These are phyloP conservation scores for Platalea minor DNA, from an alignment of 2,797 vertebrate species.

Conservation along the genomic window DNA sequence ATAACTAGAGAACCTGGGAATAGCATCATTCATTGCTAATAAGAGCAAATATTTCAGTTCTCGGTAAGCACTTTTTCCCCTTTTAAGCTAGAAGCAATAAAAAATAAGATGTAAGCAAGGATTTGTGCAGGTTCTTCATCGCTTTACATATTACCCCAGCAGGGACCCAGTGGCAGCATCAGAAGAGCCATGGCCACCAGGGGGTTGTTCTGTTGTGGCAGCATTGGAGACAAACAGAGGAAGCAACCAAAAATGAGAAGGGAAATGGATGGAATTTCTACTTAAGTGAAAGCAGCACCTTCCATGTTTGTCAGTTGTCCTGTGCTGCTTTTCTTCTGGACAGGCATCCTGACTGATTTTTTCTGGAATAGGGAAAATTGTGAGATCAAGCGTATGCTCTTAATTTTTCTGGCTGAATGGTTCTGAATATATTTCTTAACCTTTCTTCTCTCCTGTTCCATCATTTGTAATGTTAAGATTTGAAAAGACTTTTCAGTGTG, in stretches of 20 bases:
- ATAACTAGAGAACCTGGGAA: background rate
- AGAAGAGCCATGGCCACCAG: background rate
- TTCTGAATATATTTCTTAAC: background rate
- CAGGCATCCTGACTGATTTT: background rate
- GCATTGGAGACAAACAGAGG: background rate
- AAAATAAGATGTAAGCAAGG: background rate
- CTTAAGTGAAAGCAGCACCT: background rate
- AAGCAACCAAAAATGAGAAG: background rate
- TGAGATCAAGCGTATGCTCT: background rate
- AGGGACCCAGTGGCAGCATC: background rate
- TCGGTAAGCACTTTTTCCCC: background rate
- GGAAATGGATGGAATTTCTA: background rate
- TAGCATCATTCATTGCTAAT: background rate
- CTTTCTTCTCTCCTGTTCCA: background rate
- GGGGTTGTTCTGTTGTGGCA: background rate
- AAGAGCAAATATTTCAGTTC: background rate
- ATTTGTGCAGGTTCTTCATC: background rate
- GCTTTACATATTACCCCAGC: background rate
- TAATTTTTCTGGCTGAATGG: background rate
- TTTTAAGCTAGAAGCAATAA: background rate
- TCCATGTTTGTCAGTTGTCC: background rate
- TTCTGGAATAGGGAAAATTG: background rate
- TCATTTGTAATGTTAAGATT: background rate
- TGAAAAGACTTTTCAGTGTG: background rate
- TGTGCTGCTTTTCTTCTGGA: background rate